These are phyloP conservation scores for Calonectris borealis DNA, from an alignment of 2,113 vertebrate genomes.

Conservation along the genomic window DNA sequence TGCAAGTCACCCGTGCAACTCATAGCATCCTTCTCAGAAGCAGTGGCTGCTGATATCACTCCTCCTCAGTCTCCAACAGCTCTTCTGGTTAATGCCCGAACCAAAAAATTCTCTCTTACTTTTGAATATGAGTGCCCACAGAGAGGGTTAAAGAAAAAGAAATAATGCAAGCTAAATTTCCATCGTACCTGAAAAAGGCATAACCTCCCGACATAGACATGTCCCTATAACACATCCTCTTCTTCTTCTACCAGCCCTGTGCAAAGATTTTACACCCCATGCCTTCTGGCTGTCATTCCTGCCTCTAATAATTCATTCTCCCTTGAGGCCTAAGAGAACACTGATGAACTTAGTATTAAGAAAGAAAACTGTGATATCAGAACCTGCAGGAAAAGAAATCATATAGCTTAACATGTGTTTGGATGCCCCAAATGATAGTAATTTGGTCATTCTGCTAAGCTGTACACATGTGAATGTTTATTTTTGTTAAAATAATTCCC, in stretches of 20 bases:
- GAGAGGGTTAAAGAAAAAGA: not conserved
- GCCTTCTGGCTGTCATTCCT: not conserved
- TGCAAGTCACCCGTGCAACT: not conserved
- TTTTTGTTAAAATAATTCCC: not conserved
- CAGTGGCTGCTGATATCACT: not conserved
- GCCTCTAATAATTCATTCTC: not conserved
- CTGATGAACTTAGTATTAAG: not conserved
- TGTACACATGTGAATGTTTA: not conserved
- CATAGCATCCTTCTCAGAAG: not conserved
- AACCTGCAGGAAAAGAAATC: not conserved
- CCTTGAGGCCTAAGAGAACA: not conserved
- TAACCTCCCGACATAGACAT: not conserved
- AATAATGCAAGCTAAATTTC: not conserved
- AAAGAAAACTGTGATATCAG: not conserved
- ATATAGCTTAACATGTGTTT: not conserved
- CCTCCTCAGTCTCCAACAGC: not conserved
- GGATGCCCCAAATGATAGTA: not conserved
- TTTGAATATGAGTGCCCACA: not conserved
- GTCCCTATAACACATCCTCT: not conserved
- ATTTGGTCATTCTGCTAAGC: not conserved
- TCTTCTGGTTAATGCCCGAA: not conserved
- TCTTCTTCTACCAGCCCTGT: not conserved
- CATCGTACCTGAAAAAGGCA: not conserved
- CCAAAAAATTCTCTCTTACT: not conserved
- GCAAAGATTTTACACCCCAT: not conserved